Evolutionary conservation across 2,113 vertebrate genomes (phyloP).

Genomic region (Hemiprocne comata): DNA sequence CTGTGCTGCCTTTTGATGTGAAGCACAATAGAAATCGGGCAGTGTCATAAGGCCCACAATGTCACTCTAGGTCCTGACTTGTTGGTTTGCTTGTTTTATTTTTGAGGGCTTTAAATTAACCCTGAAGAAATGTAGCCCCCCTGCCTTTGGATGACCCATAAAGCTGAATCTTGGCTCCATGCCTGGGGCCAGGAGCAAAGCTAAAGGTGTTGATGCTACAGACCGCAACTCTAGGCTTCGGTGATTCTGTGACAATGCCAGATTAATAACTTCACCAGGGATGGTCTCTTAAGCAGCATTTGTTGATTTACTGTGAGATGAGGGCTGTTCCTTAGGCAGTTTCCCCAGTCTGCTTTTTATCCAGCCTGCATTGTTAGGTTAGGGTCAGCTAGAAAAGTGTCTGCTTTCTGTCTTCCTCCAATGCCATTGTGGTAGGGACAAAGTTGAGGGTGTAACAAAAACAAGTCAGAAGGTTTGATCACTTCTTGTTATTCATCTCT

Average conservation of each 20-base stretch:
- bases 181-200: not conserved
- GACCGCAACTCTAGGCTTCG: not conserved
- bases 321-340: not conserved
- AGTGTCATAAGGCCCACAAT: not conserved
- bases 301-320: not conserved
- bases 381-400: not conserved
- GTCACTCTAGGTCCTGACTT: not conserved
- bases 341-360: not conserved
- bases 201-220: not conserved
- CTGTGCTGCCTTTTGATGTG: not conserved
- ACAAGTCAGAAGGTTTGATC: not conserved
- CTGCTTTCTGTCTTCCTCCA: not conserved
- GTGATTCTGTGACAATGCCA: not conserved
- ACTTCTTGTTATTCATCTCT: not conserved
- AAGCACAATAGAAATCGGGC: not conserved
- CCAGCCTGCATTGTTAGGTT: not conserved
- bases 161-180: not conserved
- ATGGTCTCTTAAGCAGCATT: not conserved
- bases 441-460: not conserved
- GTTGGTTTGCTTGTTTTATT: not conserved
- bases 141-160: not conserved
- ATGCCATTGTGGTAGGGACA: not conserved
- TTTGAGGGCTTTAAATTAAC: not conserved
- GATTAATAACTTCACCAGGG: not conserved
- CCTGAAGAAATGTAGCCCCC: not conserved